Evolutionary conservation across 2,888 invertebrate species (phyloP), one percentile per base, ranked within the genome.

Genomic region (Tetrapedia diversipes): DNA sequence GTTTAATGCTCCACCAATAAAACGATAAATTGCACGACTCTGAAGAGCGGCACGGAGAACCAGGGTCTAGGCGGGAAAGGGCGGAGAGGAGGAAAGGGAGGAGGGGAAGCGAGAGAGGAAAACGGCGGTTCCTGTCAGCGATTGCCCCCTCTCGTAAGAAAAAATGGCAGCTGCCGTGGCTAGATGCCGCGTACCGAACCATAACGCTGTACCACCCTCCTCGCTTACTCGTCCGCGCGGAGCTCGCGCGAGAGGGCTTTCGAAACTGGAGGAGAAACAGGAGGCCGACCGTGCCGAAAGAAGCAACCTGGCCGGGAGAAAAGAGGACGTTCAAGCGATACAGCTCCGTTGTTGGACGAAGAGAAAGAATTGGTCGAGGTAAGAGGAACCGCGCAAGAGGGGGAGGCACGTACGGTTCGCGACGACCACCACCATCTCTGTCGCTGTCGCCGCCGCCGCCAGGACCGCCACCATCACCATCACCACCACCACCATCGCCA

Each of bases 111-210:
- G 51, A 85, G 85, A 88, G 87, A 85, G 89, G 87, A 90, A 88
- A 89, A 87, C 89, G 88, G 83, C 86, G 88, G 83, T 88, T 88
- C 86, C 91, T 91, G 91, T 91, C 91, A 91, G 91, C 91, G 87
- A 90, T 89, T 87, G 90, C 88, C 86, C 83, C 87, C 86, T 78
- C 86, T 82, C 84, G 92, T 92, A 92, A 92, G 92, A 91, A 92
- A 92, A 92, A 92, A 92, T 92, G 92, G 92, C 92, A 92, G 92
- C 92, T 93, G 92, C 92, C 89, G 90, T 91, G 92, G 93, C 93
- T 92, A 93, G 93, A 93, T 93, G 93, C 87, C 87, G 89, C 86
- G 86, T 86, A 86, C 84, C 81, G 85, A 83, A 81, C 85, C 81
- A 79, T 85, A 85, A 85, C 84, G 85, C 80, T 77, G 79, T 60